Base-by-base conservation (phyloP, 2,888 invertebrate genomes). In the Drosophila atroscutellata region DNA sequence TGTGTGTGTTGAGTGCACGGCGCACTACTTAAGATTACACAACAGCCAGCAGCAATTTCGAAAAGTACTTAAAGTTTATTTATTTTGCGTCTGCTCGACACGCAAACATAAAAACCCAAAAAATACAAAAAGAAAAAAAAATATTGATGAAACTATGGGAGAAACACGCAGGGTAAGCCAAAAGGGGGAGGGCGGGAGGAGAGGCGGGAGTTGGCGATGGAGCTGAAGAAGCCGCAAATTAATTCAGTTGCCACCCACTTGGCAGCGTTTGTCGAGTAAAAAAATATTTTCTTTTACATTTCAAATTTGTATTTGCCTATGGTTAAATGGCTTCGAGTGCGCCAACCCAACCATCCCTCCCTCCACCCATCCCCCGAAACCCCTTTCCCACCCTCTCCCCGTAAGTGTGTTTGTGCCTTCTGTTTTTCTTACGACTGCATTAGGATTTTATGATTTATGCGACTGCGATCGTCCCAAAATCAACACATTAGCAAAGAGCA, bases 211-310 rank as follows among this genome's bases (percentile, higher is more conserved):
- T 18, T 6, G 36, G 32, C 30, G 24, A 4, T n/a, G 39, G 24
- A 57, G 50, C 58, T 79, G 50, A 59, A 71, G 63, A 63, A 63
- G 70, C 72, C 55, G 70, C 71, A 90, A 89, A 90, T 86, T 87
- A 86, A 86, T 90, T 90, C 89, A 89, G 82, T 81, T 84, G 90
- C 86, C 86, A 90, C 90, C 90, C 90, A 89, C 90, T 90, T 86
- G 82, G 83, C 75, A 65, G 60, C 65, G 65, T 68, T 79, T 65
- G 73, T 65, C 73, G 74, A 73, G 70, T 61, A 36, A 74, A 81
- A 90, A 86, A 88, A 86, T 82, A 86, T 90, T 90, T 89, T 86
- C 82, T 79, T 89, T 89, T 78, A 54, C 64, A 86, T 83, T 80
- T 82, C 45, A 49, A 62, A 65, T 71, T 73, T 73, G 68, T 75